Evolutionary conservation across 2,888 invertebrate genomes (phyloP).

Genomic region (Sepiola atlantica): DNA sequence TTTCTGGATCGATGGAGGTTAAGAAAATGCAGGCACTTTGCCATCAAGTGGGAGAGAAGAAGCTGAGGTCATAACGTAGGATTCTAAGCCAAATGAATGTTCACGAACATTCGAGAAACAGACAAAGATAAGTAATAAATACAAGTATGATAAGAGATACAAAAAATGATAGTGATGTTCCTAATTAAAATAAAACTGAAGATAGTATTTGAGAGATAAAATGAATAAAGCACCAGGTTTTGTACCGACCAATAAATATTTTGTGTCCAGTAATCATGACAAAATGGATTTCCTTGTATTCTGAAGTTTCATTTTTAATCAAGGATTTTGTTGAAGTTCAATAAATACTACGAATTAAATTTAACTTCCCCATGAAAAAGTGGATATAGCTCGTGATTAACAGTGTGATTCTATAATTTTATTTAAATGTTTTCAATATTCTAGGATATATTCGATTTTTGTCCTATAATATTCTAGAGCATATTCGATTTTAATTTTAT

Average conservation of each 20-base stretch:
- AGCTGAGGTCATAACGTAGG: neutral
- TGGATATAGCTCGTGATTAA: too few species aligned
- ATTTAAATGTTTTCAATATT: too few species aligned
- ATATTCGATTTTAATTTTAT: too few species aligned
- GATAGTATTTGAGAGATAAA: neutral
- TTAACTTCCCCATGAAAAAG: too few species aligned
- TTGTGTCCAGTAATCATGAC: neutral
- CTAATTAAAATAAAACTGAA: neutral
- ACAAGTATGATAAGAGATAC: neutral
- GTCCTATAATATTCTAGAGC: too few species aligned
- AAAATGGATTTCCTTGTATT: neutral
- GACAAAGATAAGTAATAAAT: neutral
- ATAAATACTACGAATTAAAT: too few species aligned
- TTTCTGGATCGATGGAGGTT: constrained; percentile 32
- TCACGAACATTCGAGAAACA: neutral
- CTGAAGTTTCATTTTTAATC: too few species aligned
- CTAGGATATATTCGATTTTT: too few species aligned
- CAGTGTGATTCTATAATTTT: too few species aligned
- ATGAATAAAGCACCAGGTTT: neutral
- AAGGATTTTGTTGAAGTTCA: too few species aligned
- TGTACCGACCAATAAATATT: neutral
- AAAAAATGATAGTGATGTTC: neutral
- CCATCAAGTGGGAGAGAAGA: neutral
- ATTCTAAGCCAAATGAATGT: neutral
- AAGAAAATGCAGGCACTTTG: neutral